phyloP scores from a whole-genome alignment of 2,797 vertebrate species.

The Lemur catta region DNA sequence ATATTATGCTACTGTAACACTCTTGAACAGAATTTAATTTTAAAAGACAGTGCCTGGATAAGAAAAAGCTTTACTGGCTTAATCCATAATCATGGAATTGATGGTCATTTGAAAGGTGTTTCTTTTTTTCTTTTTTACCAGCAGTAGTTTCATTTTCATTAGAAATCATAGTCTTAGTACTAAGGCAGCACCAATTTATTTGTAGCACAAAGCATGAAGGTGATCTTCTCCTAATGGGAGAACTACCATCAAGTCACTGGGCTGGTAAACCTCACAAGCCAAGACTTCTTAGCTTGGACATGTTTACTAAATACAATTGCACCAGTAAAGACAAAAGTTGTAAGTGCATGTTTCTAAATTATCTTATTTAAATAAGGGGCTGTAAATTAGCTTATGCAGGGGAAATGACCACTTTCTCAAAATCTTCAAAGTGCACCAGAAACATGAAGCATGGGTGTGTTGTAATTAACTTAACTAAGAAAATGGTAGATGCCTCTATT shows the following conservation, averaged over 20 bases:
- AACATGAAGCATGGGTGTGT: not conserved
- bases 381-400: not conserved
- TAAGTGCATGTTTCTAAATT: not conserved
- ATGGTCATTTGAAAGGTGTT: not conserved
- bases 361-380: not conserved
- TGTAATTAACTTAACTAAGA: not conserved
- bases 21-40: slow-evolving; percentile 32
- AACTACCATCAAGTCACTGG: not conserved
- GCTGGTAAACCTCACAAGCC: not conserved
- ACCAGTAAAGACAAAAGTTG: not conserved
- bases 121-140: not conserved
- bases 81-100: not conserved
- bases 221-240: not conserved
- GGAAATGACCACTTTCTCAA: not conserved
- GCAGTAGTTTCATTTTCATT: slow-evolving; percentile 45
- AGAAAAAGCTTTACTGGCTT: not conserved
- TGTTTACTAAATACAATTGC: not conserved
- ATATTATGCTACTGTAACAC: not conserved
- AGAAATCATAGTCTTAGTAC: not conserved
- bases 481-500: not conserved
- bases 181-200: not conserved
- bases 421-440: not conserved
- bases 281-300: not conserved
- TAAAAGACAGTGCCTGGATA: slow-evolving; percentile 44
- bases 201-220: not conserved